phyloP scores from a whole-genome alignment of 2,113 vertebrate species.

The Crotalus horridus region DNA sequence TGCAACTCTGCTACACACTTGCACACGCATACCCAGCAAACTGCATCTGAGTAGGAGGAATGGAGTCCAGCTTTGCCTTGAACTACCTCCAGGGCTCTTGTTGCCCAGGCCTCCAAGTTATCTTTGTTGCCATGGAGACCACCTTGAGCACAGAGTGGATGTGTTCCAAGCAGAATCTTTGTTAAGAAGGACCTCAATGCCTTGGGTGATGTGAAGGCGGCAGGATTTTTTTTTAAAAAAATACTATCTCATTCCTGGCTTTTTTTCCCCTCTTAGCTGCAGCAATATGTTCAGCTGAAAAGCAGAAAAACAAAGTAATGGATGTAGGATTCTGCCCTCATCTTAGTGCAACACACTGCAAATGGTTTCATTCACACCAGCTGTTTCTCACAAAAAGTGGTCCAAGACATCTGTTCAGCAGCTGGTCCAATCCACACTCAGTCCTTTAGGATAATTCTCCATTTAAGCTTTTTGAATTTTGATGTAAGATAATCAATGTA shows the following conservation, averaged over 20 bases:
- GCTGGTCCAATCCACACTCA: neutral
- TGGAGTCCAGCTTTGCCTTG: conserved; percentile 19
- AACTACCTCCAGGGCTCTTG: conserved; percentile 31
- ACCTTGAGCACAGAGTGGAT: conserved; percentile 29
- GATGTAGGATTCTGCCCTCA: neutral
- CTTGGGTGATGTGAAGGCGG: neutral
- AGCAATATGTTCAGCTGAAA: neutral
- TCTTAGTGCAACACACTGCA: neutral
- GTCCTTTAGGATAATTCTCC: neutral
- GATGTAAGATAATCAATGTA: neutral
- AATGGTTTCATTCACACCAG: neutral
- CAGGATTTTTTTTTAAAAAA: conserved; percentile 9
- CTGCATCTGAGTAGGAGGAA: neutral
- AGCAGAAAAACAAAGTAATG: neutral
- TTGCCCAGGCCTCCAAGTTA: conserved; percentile 33
- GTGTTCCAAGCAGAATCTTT: conserved; percentile 32
- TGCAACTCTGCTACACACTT: neutral
- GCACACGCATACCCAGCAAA: neutral
- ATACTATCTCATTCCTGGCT: neutral
- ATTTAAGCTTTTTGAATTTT: neutral
- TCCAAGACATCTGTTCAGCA: neutral
- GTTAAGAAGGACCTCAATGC: conserved; percentile 22
- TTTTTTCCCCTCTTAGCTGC: neutral
- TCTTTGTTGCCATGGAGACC: conserved; percentile 37
- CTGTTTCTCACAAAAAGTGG: neutral